Percentiles rank a stretch among this genome's conserved stretches.
These are phyloP conservation scores for Pantherophis alleghaniensis DNA, from an alignment of 2,797 vertebrate genomes.

Conservation along the genomic window DNA sequence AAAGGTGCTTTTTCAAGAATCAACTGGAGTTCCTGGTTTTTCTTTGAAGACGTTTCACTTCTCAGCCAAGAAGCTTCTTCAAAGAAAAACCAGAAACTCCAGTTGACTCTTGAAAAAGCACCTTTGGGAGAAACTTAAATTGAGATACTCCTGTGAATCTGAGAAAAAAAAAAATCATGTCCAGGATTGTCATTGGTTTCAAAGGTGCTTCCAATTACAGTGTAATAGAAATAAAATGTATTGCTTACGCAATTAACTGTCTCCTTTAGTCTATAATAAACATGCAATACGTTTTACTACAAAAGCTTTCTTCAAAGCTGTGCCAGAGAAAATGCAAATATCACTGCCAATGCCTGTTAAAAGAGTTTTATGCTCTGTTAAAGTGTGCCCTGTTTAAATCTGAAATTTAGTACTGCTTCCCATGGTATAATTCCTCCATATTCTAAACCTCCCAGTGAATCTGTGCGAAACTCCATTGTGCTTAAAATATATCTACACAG, in stretches of 20 bases:
- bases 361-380: not conserved
- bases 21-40: no score
- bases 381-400: not conserved
- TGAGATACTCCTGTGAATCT: not conserved
- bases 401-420: not conserved
- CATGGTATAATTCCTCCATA: not conserved
- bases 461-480: not conserved
- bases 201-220: not conserved
- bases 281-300: not conserved
- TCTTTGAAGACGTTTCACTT: no score
- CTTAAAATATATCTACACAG: not conserved
- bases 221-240: not conserved
- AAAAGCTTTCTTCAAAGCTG: not conserved
- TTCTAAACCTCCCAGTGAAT: not conserved
- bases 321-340: not conserved
- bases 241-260: not conserved
- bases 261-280: not conserved
- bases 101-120: no score
- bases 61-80: no score
- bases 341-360: not conserved
- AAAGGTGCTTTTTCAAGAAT: no score
- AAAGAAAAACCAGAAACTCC: no score
- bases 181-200: not conserved
- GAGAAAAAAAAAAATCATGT: not conserved
- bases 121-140: not conserved